These are phyloP conservation scores for Ophion slaviceki DNA, from an alignment of 2,888 invertebrate genomes.

Conservation along the genomic window DNA sequence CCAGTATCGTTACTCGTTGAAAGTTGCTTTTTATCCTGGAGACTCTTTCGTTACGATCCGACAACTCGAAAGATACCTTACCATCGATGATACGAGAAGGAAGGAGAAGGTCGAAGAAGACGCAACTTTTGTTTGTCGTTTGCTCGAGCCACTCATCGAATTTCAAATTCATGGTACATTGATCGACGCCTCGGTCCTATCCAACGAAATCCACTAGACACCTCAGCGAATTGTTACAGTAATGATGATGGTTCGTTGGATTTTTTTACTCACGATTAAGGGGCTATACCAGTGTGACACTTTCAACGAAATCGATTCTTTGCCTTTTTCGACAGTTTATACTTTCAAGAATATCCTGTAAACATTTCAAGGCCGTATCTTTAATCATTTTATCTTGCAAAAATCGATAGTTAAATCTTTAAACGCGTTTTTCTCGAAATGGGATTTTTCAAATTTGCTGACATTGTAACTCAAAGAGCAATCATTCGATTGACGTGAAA, in stretches of 20 bases:
- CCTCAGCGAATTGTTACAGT: neutral
- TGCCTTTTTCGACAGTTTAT: too few species aligned
- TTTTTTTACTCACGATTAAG: constrained; percentile 21
- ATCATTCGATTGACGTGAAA: too few species aligned
- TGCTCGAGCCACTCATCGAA: constrained; percentile 17
- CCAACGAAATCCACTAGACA: neutral
- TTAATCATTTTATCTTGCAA: too few species aligned
- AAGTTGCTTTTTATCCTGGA: constrained; percentile 13
- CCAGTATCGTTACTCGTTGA: constrained; percentile 29
- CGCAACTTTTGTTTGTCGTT: neutral
- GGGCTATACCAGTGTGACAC: too few species aligned
- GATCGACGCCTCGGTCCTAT: neutral
- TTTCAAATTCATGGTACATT: neutral
- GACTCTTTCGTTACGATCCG: constrained; percentile 7
- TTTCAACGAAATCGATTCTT: too few species aligned
- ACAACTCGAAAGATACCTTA: neutral
- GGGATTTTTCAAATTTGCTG: too few species aligned
- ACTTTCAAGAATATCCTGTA: too few species aligned
- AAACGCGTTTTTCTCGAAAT: too few species aligned
- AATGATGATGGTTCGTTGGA: neutral
- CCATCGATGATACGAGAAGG: neutral
- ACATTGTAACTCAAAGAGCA: too few species aligned
- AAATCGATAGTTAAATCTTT: too few species aligned
- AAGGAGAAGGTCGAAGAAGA: neutral
- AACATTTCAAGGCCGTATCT: too few species aligned